These are phyloP conservation scores for Calliphora vomitoria DNA, from an alignment of 2,888 invertebrate genomes.

Conservation along the genomic window DNA sequence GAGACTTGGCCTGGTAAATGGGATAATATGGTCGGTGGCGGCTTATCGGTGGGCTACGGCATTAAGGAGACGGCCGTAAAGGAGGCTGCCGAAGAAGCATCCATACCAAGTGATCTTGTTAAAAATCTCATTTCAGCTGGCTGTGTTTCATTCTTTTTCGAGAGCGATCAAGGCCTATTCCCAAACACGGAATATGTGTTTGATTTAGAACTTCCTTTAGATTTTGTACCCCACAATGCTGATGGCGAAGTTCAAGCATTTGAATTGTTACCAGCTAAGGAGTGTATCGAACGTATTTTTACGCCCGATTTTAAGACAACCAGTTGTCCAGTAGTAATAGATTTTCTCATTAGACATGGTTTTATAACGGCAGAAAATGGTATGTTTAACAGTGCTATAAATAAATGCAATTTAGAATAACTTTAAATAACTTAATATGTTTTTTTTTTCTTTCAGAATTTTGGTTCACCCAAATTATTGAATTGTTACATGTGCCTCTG, in stretches of 20 bases:
- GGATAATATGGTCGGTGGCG: conserved; percentile 98
- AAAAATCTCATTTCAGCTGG: conserved; percentile 85
- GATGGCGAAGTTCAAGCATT: conserved; percentile 98
- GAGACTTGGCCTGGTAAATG: conserved; percentile 98
- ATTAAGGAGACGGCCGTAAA: conserved; percentile 95
- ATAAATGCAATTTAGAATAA: not conserved
- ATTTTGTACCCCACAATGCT: conserved; percentile 95
- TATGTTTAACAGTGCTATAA: conserved; percentile 82
- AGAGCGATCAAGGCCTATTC: conserved; percentile 96
- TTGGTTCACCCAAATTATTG: conserved; percentile 92
- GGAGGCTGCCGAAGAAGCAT: conserved; percentile 97
- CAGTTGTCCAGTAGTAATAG: conserved; percentile 95
- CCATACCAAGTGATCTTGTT: conserved; percentile 92
- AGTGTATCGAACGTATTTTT: conserved; percentile 92
- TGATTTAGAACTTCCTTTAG: conserved; percentile 95
- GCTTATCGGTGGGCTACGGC: conserved; percentile 94
- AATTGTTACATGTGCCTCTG: conserved; percentile 94
- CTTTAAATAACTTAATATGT: not conserved
- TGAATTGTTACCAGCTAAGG: conserved; percentile 92
- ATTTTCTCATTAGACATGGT: conserved; percentile 96
- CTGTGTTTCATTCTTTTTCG: conserved; percentile 90
- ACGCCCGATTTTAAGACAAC: conserved; percentile 96
- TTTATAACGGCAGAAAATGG: conserved; percentile 95
- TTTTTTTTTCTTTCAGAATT: conserved; percentile 88
- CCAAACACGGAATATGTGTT: conserved; percentile 98